Base-by-base conservation (phyloP, 2,113 vertebrate species). In the Caloenas nicobarica region DNA sequence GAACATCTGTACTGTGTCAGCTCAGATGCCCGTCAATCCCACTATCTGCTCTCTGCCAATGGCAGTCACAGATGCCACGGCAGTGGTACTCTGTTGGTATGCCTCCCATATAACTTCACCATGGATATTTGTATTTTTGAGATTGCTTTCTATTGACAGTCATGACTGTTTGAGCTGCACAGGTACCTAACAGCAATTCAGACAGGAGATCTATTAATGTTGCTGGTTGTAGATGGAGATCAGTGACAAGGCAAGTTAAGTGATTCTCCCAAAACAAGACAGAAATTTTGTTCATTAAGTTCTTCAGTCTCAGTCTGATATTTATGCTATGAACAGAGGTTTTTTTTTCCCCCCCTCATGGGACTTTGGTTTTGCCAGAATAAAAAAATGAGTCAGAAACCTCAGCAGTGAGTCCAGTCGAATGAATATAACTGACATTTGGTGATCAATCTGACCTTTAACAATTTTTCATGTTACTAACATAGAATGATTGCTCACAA, bases 391-490 rank as follows among this genome's bases (percentile, higher is more conserved):
- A 96, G 29, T 91, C 77, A 76, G 44, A 57, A 93, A 46, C 42
- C 48, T 69, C 42, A 70, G 88, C 80, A 89, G 28, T 0, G 42
- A 57, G 23, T 58, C 69, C 77, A 76, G 53, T 3, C 10, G 86
- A 91, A 81, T 93, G 74, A 83, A 13, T 64, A 33, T 54, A 51
- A 48, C n/a, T 93, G 86, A 53, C 85, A 81, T 88, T 90, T 95
- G 79, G 76, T 0, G 5, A 81, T 60, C 81, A 66, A 17, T n/a
- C 54, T 88, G 93, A 84, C 86, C 93, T 96, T 95, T 94, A 73
- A 51, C 16, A n/a, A 38, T 61, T 85, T 65, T 80, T 90, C 77
- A 19, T 51, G 38, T 93, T 79, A 19, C 29, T 95, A 72, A 78
- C 44, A 40, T 58, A 81, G 77, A 83, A 80, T 70, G 19, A 74